A percentile compares a stretch with the other conserved stretches of the same genome.
phyloP scores from a whole-genome alignment of 2,797 vertebrate genomes.

The Acanthiza pusilla region DNA sequence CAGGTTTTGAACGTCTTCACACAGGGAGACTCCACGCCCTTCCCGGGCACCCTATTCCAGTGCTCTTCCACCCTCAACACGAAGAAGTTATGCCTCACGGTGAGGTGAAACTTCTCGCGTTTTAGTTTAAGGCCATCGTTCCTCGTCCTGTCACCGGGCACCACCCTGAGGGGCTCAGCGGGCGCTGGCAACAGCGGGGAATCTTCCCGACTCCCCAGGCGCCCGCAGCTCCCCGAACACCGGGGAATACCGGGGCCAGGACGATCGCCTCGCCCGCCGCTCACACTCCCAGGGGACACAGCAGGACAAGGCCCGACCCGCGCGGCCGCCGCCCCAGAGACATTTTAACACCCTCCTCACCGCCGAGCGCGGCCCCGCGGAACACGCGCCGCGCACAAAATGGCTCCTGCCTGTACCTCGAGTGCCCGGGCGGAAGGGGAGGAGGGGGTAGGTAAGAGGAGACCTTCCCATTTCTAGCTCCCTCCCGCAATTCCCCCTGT shows the following conservation, averaged over 20 bases:
- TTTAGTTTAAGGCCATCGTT: background rate
- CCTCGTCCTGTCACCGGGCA: too few relatives aligned
- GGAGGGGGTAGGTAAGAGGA: background rate
- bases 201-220: too few relatives aligned
- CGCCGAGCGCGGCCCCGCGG: background rate
- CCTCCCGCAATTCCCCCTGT: background rate
- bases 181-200: too few relatives aligned
- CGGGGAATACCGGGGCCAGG: background rate
- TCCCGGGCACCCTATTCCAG: background rate
- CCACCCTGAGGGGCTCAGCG: background rate
- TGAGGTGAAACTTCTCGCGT: background rate
- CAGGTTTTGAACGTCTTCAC: background rate
- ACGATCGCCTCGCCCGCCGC: background rate
- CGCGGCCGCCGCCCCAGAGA: background rate
- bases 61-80: background rate
- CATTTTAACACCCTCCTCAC: constrained; percentile 2
- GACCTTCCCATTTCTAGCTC: background rate
- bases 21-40: background rate
- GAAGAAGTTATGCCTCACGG: background rate
- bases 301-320: background rate
- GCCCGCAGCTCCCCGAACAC: background rate
- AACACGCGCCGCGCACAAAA: constrained; percentile 9
- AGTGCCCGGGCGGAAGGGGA: background rate
- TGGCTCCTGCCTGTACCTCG: constrained; percentile 8
- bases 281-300: fast-evolving